A percentile compares a stretch with the other conserved stretches of the same genome.
phyloP scores from a whole-genome alignment of 2,797 vertebrate genomes.

The Micropoecilia bifurca region DNA sequence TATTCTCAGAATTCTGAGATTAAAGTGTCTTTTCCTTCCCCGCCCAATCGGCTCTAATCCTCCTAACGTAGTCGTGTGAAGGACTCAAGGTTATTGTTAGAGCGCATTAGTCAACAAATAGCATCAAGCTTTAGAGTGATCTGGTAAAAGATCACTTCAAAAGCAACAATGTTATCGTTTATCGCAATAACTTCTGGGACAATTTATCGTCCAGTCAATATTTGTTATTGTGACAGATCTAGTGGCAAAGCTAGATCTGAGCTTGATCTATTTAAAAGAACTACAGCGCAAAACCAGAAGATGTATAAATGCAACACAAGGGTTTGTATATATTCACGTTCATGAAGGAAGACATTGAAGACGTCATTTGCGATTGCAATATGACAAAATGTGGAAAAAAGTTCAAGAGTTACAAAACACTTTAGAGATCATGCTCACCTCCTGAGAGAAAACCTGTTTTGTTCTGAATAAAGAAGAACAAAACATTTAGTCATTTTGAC shows the following conservation, averaged over 20 bases:
- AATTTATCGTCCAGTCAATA: no score
- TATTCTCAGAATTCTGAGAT: no score
- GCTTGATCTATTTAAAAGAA: neutral
- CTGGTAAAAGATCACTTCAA: neutral
- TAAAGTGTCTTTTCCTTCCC: no score
- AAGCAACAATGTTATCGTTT: neutral
- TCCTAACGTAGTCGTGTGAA: neutral
- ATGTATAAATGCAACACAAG: neutral
- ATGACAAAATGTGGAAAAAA: neutral
- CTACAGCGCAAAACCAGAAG: neutral
- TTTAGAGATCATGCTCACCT: neutral
- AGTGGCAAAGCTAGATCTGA: neutral
- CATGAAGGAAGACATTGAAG: neutral
- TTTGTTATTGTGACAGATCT: no score
- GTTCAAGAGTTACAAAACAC: neutral
- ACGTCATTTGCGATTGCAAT: neutral
- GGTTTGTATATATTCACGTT: neutral
- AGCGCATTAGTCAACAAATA: neutral
- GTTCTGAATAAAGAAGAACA: conserved; percentile 17
- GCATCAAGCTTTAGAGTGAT: neutral
- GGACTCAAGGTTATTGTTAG: neutral
- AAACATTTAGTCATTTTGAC: conserved; percentile 56
- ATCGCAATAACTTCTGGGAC: no score
- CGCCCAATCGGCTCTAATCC: neutral
- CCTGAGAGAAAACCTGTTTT: neutral